phyloP scores from a whole-genome alignment of 2,888 invertebrate species.

The Cancer borealis region DNA sequence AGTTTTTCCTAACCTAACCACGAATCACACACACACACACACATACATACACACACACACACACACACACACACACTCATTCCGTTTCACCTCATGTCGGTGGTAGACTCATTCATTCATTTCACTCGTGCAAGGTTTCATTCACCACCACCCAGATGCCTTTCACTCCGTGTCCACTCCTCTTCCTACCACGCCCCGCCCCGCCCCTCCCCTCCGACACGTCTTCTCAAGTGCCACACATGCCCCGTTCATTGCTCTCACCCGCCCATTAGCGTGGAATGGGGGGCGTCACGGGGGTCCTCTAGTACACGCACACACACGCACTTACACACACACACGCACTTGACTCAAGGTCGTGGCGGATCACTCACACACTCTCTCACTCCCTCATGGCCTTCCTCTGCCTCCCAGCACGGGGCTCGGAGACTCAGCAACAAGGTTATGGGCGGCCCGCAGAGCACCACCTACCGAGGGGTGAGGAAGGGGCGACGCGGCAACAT shows the following conservation, averaged over 20 bases:
- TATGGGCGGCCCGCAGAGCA: background rate
- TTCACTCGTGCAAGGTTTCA: background rate
- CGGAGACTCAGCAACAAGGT: conserved; percentile 26
- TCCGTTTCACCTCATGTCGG: background rate
- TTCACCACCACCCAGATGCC: background rate
- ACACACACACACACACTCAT: background rate
- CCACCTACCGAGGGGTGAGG: background rate
- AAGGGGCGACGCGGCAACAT: background rate
- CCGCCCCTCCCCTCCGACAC: background rate
- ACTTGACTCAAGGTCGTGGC: background rate
- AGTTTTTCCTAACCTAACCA: background rate
- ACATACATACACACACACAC: background rate
- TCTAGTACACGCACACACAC: background rate
- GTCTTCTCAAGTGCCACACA: background rate
- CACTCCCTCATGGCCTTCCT: background rate
- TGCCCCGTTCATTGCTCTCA: background rate
- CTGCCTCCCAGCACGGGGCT: background rate
- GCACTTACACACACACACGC: background rate
- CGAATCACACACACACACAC: no score
- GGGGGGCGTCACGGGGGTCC: background rate
- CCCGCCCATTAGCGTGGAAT: background rate
- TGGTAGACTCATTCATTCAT: background rate
- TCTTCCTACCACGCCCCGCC: background rate
- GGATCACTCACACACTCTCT: background rate
- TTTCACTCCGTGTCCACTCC: background rate